Evolutionary conservation across 2,888 invertebrate genomes (phyloP), one percentile per base, ranked within the genome.

Genomic region (Teleogryllus oceanicus): DNA sequence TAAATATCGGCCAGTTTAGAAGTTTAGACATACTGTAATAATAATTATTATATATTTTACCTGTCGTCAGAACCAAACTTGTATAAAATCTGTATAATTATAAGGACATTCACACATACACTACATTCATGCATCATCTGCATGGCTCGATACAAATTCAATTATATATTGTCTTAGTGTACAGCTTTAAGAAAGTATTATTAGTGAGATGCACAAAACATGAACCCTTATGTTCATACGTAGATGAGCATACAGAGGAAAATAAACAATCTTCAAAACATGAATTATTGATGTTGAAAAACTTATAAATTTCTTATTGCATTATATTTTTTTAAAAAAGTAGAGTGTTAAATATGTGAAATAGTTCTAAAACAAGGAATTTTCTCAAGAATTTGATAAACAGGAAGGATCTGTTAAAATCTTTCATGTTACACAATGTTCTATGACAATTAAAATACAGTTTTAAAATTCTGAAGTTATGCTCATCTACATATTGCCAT

Each of bases 31-130:
- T 78, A 78, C 51, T 62, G 78, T 78, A 62, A 62, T 80, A 62
- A 62, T 80, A 80, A 82, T 80, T 77, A 81, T 78, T 76, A 80
- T 78, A 82, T 82, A 82, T 82, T 82, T 82, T 82, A 82, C 78
- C 79, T 82, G 81, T 82, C 79, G 80, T 81, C 80, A 79, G 81
- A 82, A 80, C 80, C 79, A 82, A 80, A 80, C 80, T 81, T 82
- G 80, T 82, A 80, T 80, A 81, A 80, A 79, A 78, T 51, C 77
- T 50, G 50, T 76, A 50, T 50, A 78, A 78, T 50, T 49, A 62
- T n/a, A 51, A 78, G 37, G 24, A 21, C 18, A 80, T 76, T 80
- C 49, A 79, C 76, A 76, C n/a, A 37, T 75, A 79, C 78, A 80
- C 74, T 80, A 76, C 81, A 80, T 80, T 75, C 81, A 76, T 50